A percentile compares a stretch with the other conserved stretches of the same genome.
phyloP scores from a whole-genome alignment of 1,140 invertebrate species.

The Papilio machaon region DNA sequence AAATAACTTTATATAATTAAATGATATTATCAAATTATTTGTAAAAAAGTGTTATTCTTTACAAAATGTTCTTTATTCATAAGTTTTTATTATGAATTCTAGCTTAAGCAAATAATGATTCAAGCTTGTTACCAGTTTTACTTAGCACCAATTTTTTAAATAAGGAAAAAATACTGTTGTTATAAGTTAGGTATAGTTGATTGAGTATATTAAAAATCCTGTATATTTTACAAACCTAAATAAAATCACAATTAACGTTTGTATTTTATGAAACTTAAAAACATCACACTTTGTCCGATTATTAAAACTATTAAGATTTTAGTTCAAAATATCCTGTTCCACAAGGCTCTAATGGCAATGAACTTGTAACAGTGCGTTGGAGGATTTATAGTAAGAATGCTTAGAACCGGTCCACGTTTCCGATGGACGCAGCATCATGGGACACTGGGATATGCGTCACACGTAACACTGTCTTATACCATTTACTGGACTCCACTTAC shows the following conservation, averaged over 20 bases:
- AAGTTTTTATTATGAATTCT: background rate
- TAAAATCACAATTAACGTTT: background rate
- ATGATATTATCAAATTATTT: background rate
- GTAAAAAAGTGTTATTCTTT: background rate
- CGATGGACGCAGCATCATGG: constrained; percentile 56
- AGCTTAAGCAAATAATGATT: background rate
- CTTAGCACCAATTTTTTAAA: no score
- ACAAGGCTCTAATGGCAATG: constrained; percentile 44
- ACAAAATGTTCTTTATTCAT: background rate
- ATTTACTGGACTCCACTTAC: background rate
- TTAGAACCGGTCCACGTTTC: constrained; percentile 69
- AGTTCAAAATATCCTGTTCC: constrained; percentile 2
- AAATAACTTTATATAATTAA: background rate
- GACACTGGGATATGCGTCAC: constrained; percentile 49
- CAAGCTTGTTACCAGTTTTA: no score
- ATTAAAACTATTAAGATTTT: background rate
- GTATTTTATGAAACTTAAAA: background rate
- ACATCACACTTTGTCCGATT: background rate
- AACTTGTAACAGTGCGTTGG: constrained; percentile 58
- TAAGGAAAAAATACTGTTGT: no score
- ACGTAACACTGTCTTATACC: constrained; percentile 36
- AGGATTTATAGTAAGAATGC: constrained; percentile 74
- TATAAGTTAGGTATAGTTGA: background rate
- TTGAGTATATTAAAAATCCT: background rate
- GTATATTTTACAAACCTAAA: background rate